Evolutionary conservation across 2,113 vertebrate species (phyloP), one percentile per base, ranked within the genome.

Genomic region (Progne subis): DNA sequence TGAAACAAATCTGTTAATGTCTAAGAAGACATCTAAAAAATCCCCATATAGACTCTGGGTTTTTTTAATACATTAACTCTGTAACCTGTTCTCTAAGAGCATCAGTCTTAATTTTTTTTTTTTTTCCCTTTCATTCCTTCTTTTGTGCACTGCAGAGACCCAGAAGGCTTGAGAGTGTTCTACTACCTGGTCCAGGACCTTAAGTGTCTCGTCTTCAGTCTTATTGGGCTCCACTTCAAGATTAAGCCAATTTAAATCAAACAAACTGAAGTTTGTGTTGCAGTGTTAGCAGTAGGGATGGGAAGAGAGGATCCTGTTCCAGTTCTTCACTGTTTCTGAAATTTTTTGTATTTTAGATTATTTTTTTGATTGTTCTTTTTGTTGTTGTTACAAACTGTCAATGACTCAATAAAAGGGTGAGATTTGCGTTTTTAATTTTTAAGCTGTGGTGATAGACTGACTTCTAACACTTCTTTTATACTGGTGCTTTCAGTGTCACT

Each of bases 181-280:
- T 99, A 99, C 97, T 99, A 99, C 97, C 98, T 99, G 97, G 99
- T 99, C 47, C 99, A 99, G 93, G 99, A 99, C 94, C 98, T 99
- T 88, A 99, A 99, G 82, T 99, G 99, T 98, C 98, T 99, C 9
- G 99, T 99, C 91, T 99, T 99, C 98, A 99, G 99, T 98, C 99
- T 99, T 94, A 99, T 99, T 60, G 99, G 99, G 77, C 98, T 99
- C 67, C 99, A 99, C 94, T 99, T 99, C 98, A 99, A 99, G 97
- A 99, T 99, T 97, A 99, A 99, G 96, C 99, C 99, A 41, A 99
- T 99, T 98, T 99, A 99, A 98, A 80, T 78, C 34, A 41, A 49
- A 61, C 43, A 46, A n/a, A 79, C 75, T 60, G 83, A 24, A 95
- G 67, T 97, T 98, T 97, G 46, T 92, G 67, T n/a, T 71, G 53